These are phyloP conservation scores for Listronotus bonariensis DNA, from an alignment of 1,140 invertebrate genomes.

Conservation along the genomic window DNA sequence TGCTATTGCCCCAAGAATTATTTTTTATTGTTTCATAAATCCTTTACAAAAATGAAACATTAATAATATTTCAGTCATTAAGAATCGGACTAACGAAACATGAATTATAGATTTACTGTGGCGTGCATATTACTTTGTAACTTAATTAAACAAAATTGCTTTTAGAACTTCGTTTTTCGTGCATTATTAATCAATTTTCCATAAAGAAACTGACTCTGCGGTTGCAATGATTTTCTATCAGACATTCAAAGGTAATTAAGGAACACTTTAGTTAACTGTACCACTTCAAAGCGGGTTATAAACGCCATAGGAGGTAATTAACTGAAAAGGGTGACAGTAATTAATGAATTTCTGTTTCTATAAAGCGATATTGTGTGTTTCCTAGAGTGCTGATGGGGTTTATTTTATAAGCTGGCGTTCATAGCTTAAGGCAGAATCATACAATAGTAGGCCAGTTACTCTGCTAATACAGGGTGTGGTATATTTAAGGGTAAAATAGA, in stretches of 20 bases:
- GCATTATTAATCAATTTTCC: conserved; percentile 28
- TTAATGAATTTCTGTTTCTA: conserved; percentile 36
- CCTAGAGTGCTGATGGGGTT: conserved; percentile 9
- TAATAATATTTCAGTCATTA: no score
- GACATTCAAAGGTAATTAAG: conserved; percentile 34
- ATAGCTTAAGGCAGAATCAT: conserved; percentile 18
- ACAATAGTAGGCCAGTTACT: conserved; percentile 1
- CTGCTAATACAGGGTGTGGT: no score
- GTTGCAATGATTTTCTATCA: conserved; percentile 25
- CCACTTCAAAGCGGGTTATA: conserved; percentile 36
- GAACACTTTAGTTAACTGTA: conserved; percentile 31
- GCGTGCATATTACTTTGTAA: conserved; percentile 9
- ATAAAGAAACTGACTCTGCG: conserved; percentile 20
- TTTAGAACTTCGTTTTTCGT: conserved; percentile 18
- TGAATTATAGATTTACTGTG: neutral
- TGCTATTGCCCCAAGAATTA: no score
- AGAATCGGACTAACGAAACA: no score
- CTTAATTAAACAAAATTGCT: conserved; percentile 32
- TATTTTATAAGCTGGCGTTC: conserved; percentile 18
- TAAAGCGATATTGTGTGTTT: conserved; percentile 37
- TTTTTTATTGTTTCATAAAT: no score
- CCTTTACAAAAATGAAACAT: no score
- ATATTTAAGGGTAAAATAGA: no score
- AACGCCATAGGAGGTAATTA: conserved; percentile 35
- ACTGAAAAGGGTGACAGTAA: conserved; percentile 36